Conservation (phyloP, 2,113 vertebrate genomes). For the Saguinus midas region DNA sequence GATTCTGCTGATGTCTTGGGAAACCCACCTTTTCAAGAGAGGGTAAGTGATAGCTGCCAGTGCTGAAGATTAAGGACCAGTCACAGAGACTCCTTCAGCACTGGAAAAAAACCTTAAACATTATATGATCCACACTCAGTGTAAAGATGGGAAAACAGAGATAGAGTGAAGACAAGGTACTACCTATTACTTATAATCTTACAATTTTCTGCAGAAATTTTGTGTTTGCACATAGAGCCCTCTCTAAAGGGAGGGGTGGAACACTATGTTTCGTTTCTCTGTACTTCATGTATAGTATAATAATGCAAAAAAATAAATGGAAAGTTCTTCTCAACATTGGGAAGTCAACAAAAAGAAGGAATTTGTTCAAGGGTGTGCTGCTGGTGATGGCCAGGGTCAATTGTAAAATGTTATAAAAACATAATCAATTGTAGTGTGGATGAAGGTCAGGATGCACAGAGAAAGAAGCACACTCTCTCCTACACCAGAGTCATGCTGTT, state of each 20-base stretch:
- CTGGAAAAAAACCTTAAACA: not conserved
- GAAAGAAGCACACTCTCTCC: accelerated
- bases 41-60: not conserved
- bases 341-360: not conserved
- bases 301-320: not conserved
- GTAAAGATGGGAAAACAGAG: not conserved
- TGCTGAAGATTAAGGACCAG: not conserved
- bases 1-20: not conserved
- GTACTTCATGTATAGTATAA: not conserved
- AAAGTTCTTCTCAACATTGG: not conserved
- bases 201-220: not conserved
- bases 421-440: not conserved
- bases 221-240: not conserved
- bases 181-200: not conserved
- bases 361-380: not conserved
- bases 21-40: not conserved
- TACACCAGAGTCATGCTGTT: not conserved
- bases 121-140: not conserved
- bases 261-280: not conserved
- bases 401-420: not conserved
- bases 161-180: not conserved
- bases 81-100: not conserved
- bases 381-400: not conserved
- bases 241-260: not conserved
- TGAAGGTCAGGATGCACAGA: not conserved